Percentiles rank a stretch among this genome's conserved stretches.
phyloP scores from a whole-genome alignment of 1,140 invertebrate species.

The Drosophila oshimai region DNA sequence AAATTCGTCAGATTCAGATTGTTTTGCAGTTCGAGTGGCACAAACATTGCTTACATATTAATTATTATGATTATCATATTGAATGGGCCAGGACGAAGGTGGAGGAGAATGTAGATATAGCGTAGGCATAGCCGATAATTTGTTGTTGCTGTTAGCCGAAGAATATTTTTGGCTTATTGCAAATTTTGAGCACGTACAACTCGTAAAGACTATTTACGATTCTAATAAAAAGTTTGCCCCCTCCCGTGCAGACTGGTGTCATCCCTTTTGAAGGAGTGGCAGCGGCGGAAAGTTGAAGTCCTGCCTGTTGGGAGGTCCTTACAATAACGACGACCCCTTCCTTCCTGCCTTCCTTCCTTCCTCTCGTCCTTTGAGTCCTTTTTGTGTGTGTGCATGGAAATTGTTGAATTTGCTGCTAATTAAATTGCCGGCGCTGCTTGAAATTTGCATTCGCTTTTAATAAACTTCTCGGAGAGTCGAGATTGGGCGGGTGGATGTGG shows the following conservation, averaged over 20 bases:
- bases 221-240: constrained; percentile 76
- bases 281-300: constrained; percentile 42
- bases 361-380: not conserved
- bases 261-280: constrained; percentile 41
- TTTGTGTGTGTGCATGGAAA: constrained; percentile 57
- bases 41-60: constrained; percentile 67
- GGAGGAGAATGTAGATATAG: not conserved
- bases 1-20: constrained; percentile 49
- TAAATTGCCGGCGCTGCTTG: constrained; percentile 58
- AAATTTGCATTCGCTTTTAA: constrained; percentile 76
- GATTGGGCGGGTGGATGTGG: not conserved
- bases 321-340: constrained; percentile 38
- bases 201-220: constrained; percentile 81
- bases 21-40: constrained; percentile 24
- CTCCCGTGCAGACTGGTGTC: constrained; percentile 11
- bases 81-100: constrained; percentile 22
- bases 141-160: constrained; percentile 53
- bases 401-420: constrained; percentile 79
- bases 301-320: constrained; percentile 31
- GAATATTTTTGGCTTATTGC: constrained; percentile 73
- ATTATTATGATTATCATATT: constrained; percentile 68
- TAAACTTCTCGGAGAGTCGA: constrained; percentile 44
- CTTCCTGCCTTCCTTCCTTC: too few relatives aligned
- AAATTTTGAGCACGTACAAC: constrained; percentile 79
- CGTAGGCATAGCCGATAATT: constrained; percentile 60